Base-by-base conservation (phyloP, 1,140 invertebrate genomes). In the Pinna nobilis region DNA sequence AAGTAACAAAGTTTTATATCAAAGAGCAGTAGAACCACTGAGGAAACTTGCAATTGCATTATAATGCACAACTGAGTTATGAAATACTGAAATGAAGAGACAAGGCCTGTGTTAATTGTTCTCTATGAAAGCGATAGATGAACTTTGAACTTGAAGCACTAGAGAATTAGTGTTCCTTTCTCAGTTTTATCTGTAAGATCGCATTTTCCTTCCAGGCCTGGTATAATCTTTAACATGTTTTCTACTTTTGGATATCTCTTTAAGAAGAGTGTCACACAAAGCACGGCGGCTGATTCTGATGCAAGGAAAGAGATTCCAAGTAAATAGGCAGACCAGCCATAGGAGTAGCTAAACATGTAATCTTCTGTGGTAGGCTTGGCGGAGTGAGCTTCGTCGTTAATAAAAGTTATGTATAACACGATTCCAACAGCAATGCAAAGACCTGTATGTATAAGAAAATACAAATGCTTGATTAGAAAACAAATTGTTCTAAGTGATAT, bases 351-450 rank as follows among this genome's bases (percentile, higher is more conserved):
- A 68, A 87, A 87, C 3, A 63, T 70, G 0, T 65, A 70, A 18
- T 77, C 50, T n/a, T 70, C 70, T 41, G 69, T 72, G 35, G 64
- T 61, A 71, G 37, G 83, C 70, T 41, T 73, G 70, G 59, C 70
- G 67, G 47, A 82, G 57, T 61, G 82, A 77, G 35, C 80, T 76
- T 86, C 86, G 66, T 87, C 86, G 55, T 87, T 87, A 32, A 87
- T 77, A 41, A 82, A 81, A 9, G 84, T 85, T 25, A 87, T 87
- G 64, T 83, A 87, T 18, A 87, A 65, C n/a, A 86, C 85, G 60
- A 85, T 82, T 9, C 81, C 84, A 23, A 84, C 74, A 3, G 84
- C 84, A 28, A 86, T 76, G 35, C 74, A 75, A 39, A 87, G 44
- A 23, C 84, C 86, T 87, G 71, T 23, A 81, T n/a, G n/a, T n/a